These are phyloP conservation scores for Ivindomyrus marchei DNA, from an alignment of 2,113 vertebrate species.

Conservation along the genomic window DNA sequence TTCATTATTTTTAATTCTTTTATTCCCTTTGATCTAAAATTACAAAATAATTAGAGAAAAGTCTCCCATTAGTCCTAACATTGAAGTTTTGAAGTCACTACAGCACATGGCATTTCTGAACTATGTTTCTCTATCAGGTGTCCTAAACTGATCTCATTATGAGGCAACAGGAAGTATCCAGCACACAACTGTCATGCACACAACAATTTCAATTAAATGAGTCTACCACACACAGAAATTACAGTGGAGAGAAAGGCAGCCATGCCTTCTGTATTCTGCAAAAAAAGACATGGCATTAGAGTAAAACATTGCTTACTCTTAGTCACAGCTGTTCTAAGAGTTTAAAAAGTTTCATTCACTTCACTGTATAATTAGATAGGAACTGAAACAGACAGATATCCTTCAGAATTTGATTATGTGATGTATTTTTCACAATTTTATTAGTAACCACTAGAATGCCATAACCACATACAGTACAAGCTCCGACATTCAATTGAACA, in stretches of 20 bases:
- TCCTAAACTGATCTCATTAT: slow-evolving; percentile 68
- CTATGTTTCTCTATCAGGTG: slow-evolving; percentile 59
- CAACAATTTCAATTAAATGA: neutral
- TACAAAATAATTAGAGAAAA: neutral
- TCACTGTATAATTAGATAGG: neutral
- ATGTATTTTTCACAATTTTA: neutral
- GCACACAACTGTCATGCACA: slow-evolving; percentile 11
- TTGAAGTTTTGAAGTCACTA: slow-evolving; percentile 28
- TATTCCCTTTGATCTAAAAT: neutral
- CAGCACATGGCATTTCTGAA: slow-evolving; percentile 60
- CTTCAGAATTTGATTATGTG: neutral
- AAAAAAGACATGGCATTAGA: neutral
- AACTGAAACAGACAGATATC: neutral
- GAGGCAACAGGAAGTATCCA: slow-evolving; percentile 67
- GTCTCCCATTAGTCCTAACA: neutral
- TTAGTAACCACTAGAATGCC: neutral
- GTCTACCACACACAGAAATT: neutral
- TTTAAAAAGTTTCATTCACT: neutral
- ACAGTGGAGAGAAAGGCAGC: neutral
- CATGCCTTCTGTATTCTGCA: no score
- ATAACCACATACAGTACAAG: neutral
- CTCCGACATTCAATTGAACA: no score
- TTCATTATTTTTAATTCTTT: neutral
- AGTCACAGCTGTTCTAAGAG: neutral
- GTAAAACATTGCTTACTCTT: neutral